Conservation (phyloP, 2,888 invertebrate species). For the Druceiella hillmani region DNA sequence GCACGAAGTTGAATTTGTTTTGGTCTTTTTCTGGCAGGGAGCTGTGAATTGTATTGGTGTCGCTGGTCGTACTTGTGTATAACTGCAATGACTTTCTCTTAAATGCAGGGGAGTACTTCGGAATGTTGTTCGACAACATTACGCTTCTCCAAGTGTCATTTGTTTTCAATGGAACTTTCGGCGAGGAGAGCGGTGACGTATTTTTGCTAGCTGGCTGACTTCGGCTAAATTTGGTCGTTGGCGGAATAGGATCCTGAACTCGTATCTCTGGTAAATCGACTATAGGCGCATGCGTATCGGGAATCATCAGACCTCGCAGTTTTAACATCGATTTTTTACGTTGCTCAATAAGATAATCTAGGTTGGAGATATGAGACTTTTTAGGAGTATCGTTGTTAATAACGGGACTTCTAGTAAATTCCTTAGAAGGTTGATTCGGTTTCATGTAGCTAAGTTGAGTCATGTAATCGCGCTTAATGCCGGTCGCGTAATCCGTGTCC, state of each 20-base stretch:
- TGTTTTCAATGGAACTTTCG: conserved; percentile 33
- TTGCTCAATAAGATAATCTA: conserved; percentile 75
- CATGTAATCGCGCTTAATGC: neutral
- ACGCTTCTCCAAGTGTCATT: conserved; percentile 44
- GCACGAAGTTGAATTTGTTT: conserved; percentile 1
- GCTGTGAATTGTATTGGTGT: conserved; percentile 5
- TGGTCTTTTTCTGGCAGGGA: too few relatives aligned
- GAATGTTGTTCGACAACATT: conserved; percentile 51
- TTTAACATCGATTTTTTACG: conserved; percentile 78
- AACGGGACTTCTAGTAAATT: too few relatives aligned
- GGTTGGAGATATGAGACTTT: conserved; percentile 56
- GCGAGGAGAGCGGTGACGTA: conserved; percentile 26
- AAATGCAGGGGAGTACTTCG: conserved; percentile 79
- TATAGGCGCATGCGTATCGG: conserved; percentile 63
- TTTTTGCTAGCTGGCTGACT: too few relatives aligned
- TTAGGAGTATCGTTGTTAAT: too few relatives aligned
- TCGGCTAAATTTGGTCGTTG: too few relatives aligned
- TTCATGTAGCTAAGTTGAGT: too few relatives aligned
- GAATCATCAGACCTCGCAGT: conserved; percentile 82
- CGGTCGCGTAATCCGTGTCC: too few relatives aligned
- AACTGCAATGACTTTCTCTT: conserved; percentile 69
- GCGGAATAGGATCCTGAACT: conserved; percentile 58
- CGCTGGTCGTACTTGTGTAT: conserved; percentile 36
- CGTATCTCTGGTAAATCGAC: conserved; percentile 80
- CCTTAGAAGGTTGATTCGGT: too few relatives aligned